Conservation (phyloP, 1,140 invertebrate species). For the Colletes gigas region DNA sequence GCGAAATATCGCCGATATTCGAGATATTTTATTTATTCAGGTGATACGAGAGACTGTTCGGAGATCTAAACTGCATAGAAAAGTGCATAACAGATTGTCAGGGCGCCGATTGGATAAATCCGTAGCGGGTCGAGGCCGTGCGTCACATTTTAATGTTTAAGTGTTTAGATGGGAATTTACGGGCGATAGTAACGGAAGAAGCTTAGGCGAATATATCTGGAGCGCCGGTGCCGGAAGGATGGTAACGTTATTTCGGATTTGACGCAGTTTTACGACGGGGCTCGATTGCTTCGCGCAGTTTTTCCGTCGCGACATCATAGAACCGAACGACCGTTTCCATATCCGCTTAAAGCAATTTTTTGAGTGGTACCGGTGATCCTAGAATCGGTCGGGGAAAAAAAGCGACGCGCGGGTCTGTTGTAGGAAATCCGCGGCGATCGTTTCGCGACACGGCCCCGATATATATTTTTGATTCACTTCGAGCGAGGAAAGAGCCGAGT, state of each 20-base stretch:
- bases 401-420: background rate
- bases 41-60: too few relatives aligned
- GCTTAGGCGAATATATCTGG: slow-evolving; percentile 35
- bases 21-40: too few relatives aligned
- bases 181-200: background rate
- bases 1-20: too few relatives aligned
- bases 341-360: slow-evolving; percentile 56
- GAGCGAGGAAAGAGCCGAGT: slow-evolving; percentile 8
- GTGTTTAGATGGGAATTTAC: background rate
- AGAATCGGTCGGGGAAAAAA: slow-evolving; percentile 7
- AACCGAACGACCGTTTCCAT: slow-evolving; percentile 28
- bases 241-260: slow-evolving; percentile 45
- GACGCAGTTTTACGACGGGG: slow-evolving; percentile 28
- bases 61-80: too few relatives aligned
- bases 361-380: background rate
- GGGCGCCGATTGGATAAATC: background rate
- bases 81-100: too few relatives aligned
- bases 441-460: background rate
- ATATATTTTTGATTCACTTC: background rate
- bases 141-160: background rate
- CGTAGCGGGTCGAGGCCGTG: background rate
- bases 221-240: background rate
- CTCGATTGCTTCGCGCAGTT: slow-evolving; percentile 25
- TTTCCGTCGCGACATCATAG: slow-evolving; percentile 20
- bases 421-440: slow-evolving; percentile 24